Base-by-base conservation (phyloP, 2,113 vertebrate genomes). In the Tylochromis polylepis region DNA sequence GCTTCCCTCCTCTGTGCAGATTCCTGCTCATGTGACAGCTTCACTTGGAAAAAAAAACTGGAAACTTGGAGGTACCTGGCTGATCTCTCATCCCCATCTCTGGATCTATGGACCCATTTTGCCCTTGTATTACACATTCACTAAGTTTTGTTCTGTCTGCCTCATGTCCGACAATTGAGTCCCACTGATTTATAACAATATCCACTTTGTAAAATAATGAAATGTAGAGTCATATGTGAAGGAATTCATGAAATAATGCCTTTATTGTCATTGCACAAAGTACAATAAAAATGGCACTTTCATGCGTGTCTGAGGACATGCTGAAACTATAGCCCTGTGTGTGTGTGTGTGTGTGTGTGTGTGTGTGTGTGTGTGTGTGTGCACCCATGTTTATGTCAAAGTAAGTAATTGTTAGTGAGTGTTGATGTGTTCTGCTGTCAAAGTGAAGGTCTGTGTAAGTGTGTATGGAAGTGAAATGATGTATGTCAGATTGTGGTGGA, bases 341-440 rank as follows among this genome's bases (percentile, higher is more conserved):
- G 27, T 57, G 11, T 9, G 51, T 46, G 57, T 2, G 24, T 16
- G 38, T 38, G n/a, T 57, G 4, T 15, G 15, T 58, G 77, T 12
- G 4, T 57, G 24, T 29, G 31, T 29, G 4, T 20, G 65, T 41
- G 46, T 49, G 46, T 49, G 46, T 16, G 46, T 16, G 46, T 5
- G 46, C 14, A 8, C n/a, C n/a, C 34, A 36, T n/a, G 18, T 70
- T 22, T 43, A 22, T 10, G 43, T 60, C 80, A 77, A 51, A 77
- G 34, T 57, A 49, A 81, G 67, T 93, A 85, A 89, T 75, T 27
- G 24, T 22, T 51, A 8, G 34, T 81, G 86, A 81, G 57, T 9
- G 43, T 29, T 85, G 87, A 91, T 85, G 72, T 88, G 84, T 62
- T 67, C 43, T 86, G 49, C 29, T 5, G 38, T 89, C 77, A 87